Base-by-base conservation (phyloP, 2,888 invertebrate species). In the Harpagoxenus sublaevis region DNA sequence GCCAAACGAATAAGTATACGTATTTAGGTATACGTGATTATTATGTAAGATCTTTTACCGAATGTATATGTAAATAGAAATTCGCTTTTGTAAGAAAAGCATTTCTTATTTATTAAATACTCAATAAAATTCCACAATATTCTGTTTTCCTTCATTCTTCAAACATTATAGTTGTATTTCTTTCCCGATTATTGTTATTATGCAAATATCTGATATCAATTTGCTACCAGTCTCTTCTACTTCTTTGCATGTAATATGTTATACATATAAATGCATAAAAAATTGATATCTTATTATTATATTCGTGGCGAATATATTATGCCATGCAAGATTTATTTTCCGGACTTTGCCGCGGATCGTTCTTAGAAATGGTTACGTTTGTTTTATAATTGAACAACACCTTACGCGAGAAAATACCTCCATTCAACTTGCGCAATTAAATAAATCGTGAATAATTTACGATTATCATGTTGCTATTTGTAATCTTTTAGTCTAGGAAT, bases 41-140 rank as follows among this genome's bases (percentile, higher is more conserved):
- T 74, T 71, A 84, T 86, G 65, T 84, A 83, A 63, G 68, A 65
- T 83, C 2, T 51, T 88, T 84, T 10, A 12, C 8, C 10, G 28
- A 79, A 84, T 71, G 77, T 89, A 89, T 83, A 82, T 89, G 87
- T 89, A 91, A 92, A 92, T 92, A 92, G 85, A 92, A 87, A 83
- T 79, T 84, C 74, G 84, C 75, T 91, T 92, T 92, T 92, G 84
- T 89, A 89, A 86, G 31, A 81, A 8, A 28, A 31, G 42, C 8
- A 74, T 55, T 39, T 82, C 23, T 74, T 87, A 31, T 45, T 74
- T 66, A 53, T 39, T 77, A 28, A 39, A 39, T 65, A 77, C 1
- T 55, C 0, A 12, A 60, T 31, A n/a, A 4, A 8, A 18, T n/a
- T n/a, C 15, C 42, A 48, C 12, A 35, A 35, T 12, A 39, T 65